Base-by-base conservation (phyloP, 2,888 invertebrate species). In the Aspidiotus destructor region DNA sequence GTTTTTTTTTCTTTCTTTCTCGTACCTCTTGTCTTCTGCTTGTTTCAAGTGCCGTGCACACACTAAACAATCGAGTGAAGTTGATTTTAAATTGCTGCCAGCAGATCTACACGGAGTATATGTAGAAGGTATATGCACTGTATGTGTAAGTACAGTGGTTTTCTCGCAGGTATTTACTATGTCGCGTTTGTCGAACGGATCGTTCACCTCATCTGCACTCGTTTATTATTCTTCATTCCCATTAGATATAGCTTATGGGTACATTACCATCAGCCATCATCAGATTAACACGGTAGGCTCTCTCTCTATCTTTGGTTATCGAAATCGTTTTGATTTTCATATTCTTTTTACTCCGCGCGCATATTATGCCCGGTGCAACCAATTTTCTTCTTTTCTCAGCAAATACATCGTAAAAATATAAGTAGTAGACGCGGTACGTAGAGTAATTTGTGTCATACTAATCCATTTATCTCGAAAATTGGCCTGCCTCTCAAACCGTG, bases 291-390 rank as follows among this genome's bases (percentile, higher is more conserved):
- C 48, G 48, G 11, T 48, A 48, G 11, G 10, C 48, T 48, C 48
- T 48, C 48, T 48, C 48, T 48, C n/a, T 48, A 11, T 48, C 48
- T 48, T 48, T 48, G 48, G 48, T 48, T n/a, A 48, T n/a, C 48
- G 48, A 48, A 48, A 48, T 48, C 48, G 48, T 48, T 48, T 11
- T 48, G 48, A 13, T 48, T 48, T 48, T 48, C 48, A 11, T 48
- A 11, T 48, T n/a, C 48, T n/a, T 11, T n/a, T 48, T 48, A 28
- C 48, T 48, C n/a, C 48, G 48, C n/a, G 48, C 48, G n/a, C 48
- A 13, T n/a, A n/a, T 48, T 28, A 28, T 28, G 28, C 28, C 28
- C 28, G 28, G 28, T 28, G 28, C 28, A 28, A 5, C 28, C 28
- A 28, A 28, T 28, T 28, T 28, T 28, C 28, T 54, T 54, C 8